Percentiles rank a stretch among this genome's conserved stretches.
Evolutionary conservation across 2,113 vertebrate genomes (phyloP).

Genomic region (Carassius carassius): DNA sequence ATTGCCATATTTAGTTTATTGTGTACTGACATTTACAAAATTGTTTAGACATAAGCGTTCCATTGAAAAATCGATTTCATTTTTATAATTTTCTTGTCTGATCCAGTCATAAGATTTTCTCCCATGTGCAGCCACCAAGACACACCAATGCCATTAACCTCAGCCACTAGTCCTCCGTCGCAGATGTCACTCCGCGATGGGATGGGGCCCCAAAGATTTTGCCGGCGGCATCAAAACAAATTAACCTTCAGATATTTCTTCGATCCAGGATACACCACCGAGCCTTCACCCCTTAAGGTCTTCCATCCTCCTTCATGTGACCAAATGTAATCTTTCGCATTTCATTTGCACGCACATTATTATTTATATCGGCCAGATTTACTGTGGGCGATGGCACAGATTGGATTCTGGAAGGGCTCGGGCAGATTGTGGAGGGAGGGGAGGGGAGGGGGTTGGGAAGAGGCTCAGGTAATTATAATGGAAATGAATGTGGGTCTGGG

Average conservation of each 20-base stretch:
- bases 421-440: slow-evolving; percentile 37
- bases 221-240: slow-evolving; percentile 69
- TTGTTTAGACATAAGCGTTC: no score
- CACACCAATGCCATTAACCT: slow-evolving; percentile 53
- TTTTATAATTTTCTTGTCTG: no score
- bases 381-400: slow-evolving; percentile 60
- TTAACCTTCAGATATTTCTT: slow-evolving; percentile 69
- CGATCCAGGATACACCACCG: slow-evolving; percentile 45
- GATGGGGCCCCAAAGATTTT: slow-evolving; percentile 64
- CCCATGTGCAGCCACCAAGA: slow-evolving; percentile 41
- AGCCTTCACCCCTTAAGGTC: slow-evolving; percentile 35
- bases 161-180: slow-evolving; percentile 5
- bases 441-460: slow-evolving; percentile 31
- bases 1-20: no score
- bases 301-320: slow-evolving; percentile 57
- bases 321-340: slow-evolving; percentile 67
- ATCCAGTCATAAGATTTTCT: not conserved
- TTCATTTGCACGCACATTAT: slow-evolving; percentile 69
- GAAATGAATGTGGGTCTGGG: slow-evolving; percentile 63
- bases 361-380: slow-evolving; percentile 66
- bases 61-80: no score
- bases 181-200: slow-evolving; percentile 58
- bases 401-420: slow-evolving; percentile 62
- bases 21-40: no score
- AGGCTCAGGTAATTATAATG: slow-evolving; percentile 62